These are phyloP conservation scores for Lithosia quadra DNA, from an alignment of 2,888 invertebrate species.

Conservation along the genomic window DNA sequence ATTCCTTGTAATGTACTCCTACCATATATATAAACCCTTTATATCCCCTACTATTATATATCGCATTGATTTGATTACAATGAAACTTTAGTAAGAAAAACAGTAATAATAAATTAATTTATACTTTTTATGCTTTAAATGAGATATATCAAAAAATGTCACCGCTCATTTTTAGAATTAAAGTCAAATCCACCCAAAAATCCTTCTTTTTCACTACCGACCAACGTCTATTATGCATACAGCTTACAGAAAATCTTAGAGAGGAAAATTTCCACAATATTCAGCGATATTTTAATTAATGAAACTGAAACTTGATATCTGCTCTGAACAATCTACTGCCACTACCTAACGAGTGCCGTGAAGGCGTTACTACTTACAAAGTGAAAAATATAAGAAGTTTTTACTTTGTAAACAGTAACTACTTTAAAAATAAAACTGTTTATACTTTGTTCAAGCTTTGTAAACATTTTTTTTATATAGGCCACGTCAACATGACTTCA, in stretches of 20 bases:
- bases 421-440: background rate
- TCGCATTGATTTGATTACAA: too few relatives aligned
- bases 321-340: background rate
- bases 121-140: too few relatives aligned
- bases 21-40: too few relatives aligned
- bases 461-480: too few relatives aligned
- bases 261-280: background rate
- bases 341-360: background rate
- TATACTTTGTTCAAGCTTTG: background rate
- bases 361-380: background rate
- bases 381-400: background rate
- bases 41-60: too few relatives aligned
- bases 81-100: too few relatives aligned
- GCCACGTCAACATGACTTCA: too few relatives aligned
- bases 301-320: conserved; percentile 2
- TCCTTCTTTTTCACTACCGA: background rate
- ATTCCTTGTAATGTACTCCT: too few relatives aligned
- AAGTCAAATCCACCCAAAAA: background rate
- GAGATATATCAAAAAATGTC: background rate
- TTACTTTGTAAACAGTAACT: background rate
- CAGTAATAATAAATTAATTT: too few relatives aligned
- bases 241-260: background rate
- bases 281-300: conserved; percentile 6
- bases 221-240: background rate
- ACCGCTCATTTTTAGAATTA: background rate